phyloP scores from a whole-genome alignment of 2,888 invertebrate genomes.

The Amiota minor region DNA sequence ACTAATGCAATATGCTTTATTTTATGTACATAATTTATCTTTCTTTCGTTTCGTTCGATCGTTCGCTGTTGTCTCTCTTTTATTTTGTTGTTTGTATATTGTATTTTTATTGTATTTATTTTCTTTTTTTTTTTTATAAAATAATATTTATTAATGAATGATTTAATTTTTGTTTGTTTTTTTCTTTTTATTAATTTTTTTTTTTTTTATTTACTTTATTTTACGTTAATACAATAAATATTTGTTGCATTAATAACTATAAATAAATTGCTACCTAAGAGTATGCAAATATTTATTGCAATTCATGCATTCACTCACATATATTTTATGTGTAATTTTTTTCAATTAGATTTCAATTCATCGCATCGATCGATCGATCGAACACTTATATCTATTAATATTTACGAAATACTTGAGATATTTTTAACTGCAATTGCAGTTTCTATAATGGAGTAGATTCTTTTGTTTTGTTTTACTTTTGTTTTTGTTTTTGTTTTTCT shows the following conservation, averaged over 20 bases:
- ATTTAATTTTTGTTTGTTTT: slow-evolving; percentile 26
- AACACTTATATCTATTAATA: no score
- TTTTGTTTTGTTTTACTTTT: no score
- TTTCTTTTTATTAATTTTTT: neutral
- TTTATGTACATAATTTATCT: neutral
- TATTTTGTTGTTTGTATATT: slow-evolving; percentile 37
- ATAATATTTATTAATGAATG: slow-evolving; percentile 16
- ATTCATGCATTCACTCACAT: neutral
- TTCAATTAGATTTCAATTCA: no score
- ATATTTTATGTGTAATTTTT: neutral
- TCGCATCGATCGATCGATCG: no score
- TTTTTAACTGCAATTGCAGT: no score
- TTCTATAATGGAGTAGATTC: no score
- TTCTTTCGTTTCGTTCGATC: neutral
- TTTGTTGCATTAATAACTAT: slow-evolving; percentile 34
- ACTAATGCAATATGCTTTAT: no score
- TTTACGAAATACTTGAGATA: no score
- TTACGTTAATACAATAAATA: neutral
- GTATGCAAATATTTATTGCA: slow-evolving; percentile 20
- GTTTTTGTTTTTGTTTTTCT: no score
- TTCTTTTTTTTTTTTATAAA: neutral
- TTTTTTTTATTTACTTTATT: slow-evolving; percentile 31
- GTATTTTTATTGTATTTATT: slow-evolving; percentile 37
- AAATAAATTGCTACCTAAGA: slow-evolving; percentile 26
- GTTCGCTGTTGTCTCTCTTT: no score